Percentiles rank a stretch among this genome's conserved stretches.
phyloP scores from a whole-genome alignment of 2,888 invertebrate genomes.

The Cataglyphis albicans region DNA sequence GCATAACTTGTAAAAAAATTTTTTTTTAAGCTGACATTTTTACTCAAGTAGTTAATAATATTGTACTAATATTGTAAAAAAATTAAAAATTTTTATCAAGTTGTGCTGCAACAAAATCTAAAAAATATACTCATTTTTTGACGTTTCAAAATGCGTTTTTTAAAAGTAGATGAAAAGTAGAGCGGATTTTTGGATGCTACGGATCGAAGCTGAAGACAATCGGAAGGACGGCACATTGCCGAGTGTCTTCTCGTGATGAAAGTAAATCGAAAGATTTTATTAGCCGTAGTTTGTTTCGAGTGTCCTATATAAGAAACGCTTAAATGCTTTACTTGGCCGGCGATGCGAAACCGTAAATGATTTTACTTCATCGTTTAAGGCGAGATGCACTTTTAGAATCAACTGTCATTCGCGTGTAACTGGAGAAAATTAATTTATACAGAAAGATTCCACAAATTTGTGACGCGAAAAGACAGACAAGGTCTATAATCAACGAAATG shows the following conservation, averaged over 20 bases:
- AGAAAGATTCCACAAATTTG: constrained; percentile 19
- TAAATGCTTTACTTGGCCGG: background rate
- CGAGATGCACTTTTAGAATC: constrained; percentile 5
- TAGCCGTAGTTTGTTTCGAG: background rate
- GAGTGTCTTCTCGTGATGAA: background rate
- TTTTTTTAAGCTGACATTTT: no score
- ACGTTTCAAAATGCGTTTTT: no score
- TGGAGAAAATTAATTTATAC: constrained; percentile 9
- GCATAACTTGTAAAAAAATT: no score
- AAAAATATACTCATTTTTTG: no score
- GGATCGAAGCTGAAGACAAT: background rate
- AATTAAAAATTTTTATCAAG: no score
- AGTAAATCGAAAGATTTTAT: constrained; percentile 9
- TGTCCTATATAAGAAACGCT: background rate
- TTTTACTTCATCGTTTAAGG: constrained; percentile 23
- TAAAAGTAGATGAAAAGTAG: background rate
- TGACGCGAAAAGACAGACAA: background rate
- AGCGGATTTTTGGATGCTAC: background rate
- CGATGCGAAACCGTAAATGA: constrained; percentile 18
- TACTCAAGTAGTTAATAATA: no score
- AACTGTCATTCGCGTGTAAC: background rate
- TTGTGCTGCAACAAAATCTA: no score
- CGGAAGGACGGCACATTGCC: background rate
- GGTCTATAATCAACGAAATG: constrained; percentile 15
- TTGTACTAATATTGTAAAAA: no score